Evolutionary conservation across 2,888 invertebrate species (phyloP), one percentile per base, ranked within the genome.

Genomic region (Lasioglossum pauxillum): DNA sequence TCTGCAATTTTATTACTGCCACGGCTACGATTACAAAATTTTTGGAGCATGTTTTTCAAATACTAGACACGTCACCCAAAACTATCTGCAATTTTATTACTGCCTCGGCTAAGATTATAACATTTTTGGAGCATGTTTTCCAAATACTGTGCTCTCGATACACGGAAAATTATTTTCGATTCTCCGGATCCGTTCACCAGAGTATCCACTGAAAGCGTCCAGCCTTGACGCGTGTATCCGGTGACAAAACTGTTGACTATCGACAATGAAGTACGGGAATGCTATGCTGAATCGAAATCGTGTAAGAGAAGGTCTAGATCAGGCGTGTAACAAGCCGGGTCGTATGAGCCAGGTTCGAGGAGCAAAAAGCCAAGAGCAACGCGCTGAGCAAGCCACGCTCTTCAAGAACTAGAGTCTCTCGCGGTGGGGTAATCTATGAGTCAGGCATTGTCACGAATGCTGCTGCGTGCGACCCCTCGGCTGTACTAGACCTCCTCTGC

Each of bases 351-450:
- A 67, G 67, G 19, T 67, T 67, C 67, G 35, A 35, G 0, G 35
- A 31, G 35, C 31, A 10, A 10, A 35, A 35, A 67, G 67, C 67
- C 67, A 67, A 67, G 67, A 67, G 67, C 67, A 67, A 31, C 35
- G 67, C 31, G 67, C 67, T 64, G 64, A 64, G 64, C 64, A 64
- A 64, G 35, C 67, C 67, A 35, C 67, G 67, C 31, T 67, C 35
- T 35, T 67, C 67, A 67, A 67, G 67, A 67, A 35, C 67, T 23
- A 67, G 35, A 35, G 53, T 53, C 31, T 0, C 67, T 67, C 67
- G 67, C 19, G 67, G 67, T 67, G 67, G 67, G 67, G 67, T 67
- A 67, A 67, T 35, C 67, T 67, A 67, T 67, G 67, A 67, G 67
- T 67, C 67, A 67, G 67, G 67, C 35, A 35, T 67, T 67, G 67